Percentiles rank a stretch among this genome's conserved stretches.
Evolutionary conservation across 2,113 vertebrate species (phyloP).

Genomic region (Copsychus sechellarum): DNA sequence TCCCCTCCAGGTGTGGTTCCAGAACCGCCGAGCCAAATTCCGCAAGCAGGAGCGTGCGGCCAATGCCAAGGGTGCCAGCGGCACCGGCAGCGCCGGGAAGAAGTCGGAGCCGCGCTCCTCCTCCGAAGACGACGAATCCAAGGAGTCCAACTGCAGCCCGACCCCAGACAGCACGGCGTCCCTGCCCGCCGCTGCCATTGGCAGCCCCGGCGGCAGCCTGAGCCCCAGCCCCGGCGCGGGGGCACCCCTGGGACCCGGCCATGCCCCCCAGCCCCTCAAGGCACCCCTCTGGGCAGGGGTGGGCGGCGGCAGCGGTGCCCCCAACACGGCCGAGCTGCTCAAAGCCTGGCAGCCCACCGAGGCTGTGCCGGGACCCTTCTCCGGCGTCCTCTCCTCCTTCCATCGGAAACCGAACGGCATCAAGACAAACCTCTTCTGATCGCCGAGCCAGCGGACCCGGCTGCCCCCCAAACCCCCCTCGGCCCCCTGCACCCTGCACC

Average conservation of each 20-base stretch:
- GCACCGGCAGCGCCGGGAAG: slow-evolving; percentile 71
- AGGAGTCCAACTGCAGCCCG: slow-evolving; percentile 94
- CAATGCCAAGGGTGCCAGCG: slow-evolving; percentile 80
- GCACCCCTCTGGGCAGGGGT: slow-evolving; percentile 85
- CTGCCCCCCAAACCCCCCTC: not conserved
- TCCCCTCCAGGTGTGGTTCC: slow-evolving; percentile 91
- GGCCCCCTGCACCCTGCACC: not conserved
- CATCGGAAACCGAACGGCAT: slow-evolving; percentile 90
- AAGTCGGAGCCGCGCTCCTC: slow-evolving; percentile 86
- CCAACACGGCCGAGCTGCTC: slow-evolving; percentile 85
- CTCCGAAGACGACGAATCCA: slow-evolving; percentile 92
- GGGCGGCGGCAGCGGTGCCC: slow-evolving; percentile 72
- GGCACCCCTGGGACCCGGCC: slow-evolving; percentile 76
- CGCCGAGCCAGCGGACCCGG: not conserved
- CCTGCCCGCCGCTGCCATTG: slow-evolving; percentile 84
- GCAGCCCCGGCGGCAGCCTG: slow-evolving; percentile 85
- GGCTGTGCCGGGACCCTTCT: slow-evolving; percentile 90
- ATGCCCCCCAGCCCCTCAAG: slow-evolving; percentile 84
- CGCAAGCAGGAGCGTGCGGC: slow-evolving; percentile 93
- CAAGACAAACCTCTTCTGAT: slow-evolving; percentile 95
- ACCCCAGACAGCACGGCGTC: slow-evolving; percentile 97
- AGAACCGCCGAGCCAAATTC: slow-evolving; percentile 95
- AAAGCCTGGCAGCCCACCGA: slow-evolving; percentile 94
- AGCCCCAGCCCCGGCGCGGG: slow-evolving; percentile 86
- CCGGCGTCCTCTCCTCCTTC: slow-evolving; percentile 92